Conservation (phyloP, 1,140 invertebrate genomes). For the Ceratina australensis region DNA sequence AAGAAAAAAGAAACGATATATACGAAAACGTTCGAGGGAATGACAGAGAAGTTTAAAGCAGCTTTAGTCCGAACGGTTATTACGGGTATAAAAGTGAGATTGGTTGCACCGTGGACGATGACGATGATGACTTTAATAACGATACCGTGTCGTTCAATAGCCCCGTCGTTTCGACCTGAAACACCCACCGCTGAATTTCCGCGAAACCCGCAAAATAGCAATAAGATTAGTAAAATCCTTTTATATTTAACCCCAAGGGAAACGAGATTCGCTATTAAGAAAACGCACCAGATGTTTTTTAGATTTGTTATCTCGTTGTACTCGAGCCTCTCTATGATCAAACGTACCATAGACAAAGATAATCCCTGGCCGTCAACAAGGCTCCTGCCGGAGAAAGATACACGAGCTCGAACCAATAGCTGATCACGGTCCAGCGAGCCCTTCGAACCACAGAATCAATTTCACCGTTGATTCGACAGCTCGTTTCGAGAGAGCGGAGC, state of each 20-base stretch:
- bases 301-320: too few relatives aligned
- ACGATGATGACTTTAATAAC: slow-evolving; percentile 33
- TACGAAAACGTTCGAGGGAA: neutral
- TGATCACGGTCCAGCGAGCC: neutral
- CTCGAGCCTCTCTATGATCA: too few relatives aligned
- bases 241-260: neutral
- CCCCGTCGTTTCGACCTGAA: neutral
- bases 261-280: neutral
- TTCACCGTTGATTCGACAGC: neutral
- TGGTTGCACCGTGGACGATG: slow-evolving; percentile 2
- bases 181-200: neutral
- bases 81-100: slow-evolving; percentile 27
- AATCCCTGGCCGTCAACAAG: too few relatives aligned
- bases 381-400: neutral
- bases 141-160: slow-evolving; percentile 9
- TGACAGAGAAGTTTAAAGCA: slow-evolving; percentile 9
- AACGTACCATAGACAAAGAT: neutral
- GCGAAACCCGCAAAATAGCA: neutral
- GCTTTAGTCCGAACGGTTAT: slow-evolving; percentile 28
- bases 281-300: too few relatives aligned
- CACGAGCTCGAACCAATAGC: too few relatives aligned
- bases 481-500: neutral
- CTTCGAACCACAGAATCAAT: slow-evolving; percentile 20
- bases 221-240: slow-evolving; percentile 16
- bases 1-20: neutral